A percentile compares a stretch with the other conserved stretches of the same genome.
These are phyloP conservation scores for Salvator merianae DNA, from an alignment of 2,113 vertebrate species.

Conservation along the genomic window DNA sequence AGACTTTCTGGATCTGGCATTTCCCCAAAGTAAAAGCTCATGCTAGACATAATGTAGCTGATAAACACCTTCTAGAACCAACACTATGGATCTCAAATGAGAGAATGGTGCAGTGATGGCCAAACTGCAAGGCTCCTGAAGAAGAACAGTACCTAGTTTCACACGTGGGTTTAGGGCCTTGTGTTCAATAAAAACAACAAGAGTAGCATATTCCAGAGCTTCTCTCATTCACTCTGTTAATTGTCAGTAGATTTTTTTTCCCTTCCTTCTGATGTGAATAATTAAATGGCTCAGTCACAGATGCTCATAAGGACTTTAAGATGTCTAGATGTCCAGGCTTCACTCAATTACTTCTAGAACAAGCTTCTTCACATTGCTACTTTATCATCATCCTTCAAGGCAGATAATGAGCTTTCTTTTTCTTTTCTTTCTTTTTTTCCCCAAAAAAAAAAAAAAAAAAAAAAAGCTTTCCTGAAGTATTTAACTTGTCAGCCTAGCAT, in stretches of 20 bases:
- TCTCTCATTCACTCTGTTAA: slow-evolving; percentile 25
- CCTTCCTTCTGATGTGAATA: slow-evolving; percentile 8
- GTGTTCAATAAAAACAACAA: no score
- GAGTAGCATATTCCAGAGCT: slow-evolving; percentile 13
- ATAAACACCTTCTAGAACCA: no score
- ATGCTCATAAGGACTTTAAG: slow-evolving; percentile 9
- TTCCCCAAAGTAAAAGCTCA: no score
- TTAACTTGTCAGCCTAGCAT: slow-evolving; percentile 44
- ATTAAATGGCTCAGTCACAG: slow-evolving; percentile 50
- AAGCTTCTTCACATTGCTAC: background rate
- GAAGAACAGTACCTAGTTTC: no score
- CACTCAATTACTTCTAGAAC: slow-evolving; percentile 26
- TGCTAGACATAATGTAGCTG: no score
- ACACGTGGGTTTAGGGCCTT: no score
- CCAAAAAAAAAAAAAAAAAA: no score
- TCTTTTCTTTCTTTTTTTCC: no score
- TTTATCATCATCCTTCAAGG: slow-evolving; percentile 37
- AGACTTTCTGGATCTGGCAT: no score
- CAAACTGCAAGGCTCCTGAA: no score
- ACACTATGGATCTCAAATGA: no score
- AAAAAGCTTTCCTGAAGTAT: slow-evolving; percentile 14
- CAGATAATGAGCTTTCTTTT: slow-evolving; percentile 35
- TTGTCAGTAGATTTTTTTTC: slow-evolving; percentile 38
- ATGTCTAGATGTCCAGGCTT: slow-evolving; percentile 21
- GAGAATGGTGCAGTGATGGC: no score